These are phyloP conservation scores for Australoheros facetus DNA, from an alignment of 2,797 vertebrate genomes.

Conservation along the genomic window DNA sequence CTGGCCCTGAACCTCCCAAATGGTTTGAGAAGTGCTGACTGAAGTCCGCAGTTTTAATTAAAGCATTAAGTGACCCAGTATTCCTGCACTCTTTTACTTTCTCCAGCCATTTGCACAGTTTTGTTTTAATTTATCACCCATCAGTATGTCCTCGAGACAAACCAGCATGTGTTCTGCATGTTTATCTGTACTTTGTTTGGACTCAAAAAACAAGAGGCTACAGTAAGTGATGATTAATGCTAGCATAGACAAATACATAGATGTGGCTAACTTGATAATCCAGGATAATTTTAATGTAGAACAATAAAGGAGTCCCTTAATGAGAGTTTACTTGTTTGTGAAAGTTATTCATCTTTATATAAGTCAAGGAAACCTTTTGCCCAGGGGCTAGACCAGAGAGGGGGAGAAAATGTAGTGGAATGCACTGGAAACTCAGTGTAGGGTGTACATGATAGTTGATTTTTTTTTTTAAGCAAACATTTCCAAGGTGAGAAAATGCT, in stretches of 20 bases:
- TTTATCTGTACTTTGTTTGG: conserved; percentile 7
- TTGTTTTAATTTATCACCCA: conserved; percentile 17
- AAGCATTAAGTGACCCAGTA: not conserved
- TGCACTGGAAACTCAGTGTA: not conserved
- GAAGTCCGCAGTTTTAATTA: not conserved
- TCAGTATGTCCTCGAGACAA: not conserved
- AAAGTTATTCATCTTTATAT: not conserved
- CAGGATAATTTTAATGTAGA: not conserved
- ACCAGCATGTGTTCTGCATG: not conserved
- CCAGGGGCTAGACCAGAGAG: not conserved
- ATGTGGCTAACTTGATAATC: not conserved
- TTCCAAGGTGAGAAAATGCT: conserved; percentile 45
- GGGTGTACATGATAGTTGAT: conserved; percentile 4
- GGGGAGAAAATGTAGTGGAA: not conserved
- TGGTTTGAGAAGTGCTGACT: conserved; percentile 5
- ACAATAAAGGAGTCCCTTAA: not conserved
- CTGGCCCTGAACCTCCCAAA: not conserved
- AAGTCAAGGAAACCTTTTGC: conserved; percentile 1
- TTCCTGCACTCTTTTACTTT: not conserved
- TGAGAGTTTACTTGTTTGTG: not conserved
- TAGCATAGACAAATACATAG: no score
- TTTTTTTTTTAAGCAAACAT: conserved; percentile 43
- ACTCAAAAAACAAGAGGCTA: not conserved
- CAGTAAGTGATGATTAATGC: not conserved
- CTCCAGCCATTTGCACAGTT: not conserved